Percentiles rank a stretch among this genome's conserved stretches.
Conservation (phyloP, 2,113 vertebrate genomes). For the Labeo rohita region DNA sequence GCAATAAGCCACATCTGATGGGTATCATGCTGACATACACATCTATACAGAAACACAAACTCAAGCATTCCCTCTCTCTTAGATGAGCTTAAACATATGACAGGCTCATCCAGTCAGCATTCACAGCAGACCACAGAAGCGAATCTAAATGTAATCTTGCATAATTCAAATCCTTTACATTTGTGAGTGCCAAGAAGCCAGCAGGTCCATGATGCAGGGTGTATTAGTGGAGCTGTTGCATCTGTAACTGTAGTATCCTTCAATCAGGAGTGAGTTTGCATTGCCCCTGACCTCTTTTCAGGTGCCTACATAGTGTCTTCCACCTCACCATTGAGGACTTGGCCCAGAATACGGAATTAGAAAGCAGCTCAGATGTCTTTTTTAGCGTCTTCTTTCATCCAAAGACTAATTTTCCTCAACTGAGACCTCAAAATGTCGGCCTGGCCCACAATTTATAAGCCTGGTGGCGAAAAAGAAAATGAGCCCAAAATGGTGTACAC, state of each 20-base stretch:
- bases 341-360: conserved; percentile 55
- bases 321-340: conserved; percentile 45
- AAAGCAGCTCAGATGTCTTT: conserved; percentile 47
- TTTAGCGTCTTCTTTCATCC: conserved; percentile 40
- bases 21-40: background rate
- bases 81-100: background rate
- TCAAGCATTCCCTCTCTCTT: background rate
- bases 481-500: conserved; percentile 24
- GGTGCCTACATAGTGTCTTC: conserved; percentile 15
- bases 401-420: conserved; percentile 49
- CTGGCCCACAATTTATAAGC: conserved; percentile 47
- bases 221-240: background rate
- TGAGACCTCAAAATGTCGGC: conserved; percentile 53
- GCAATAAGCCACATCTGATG: background rate
- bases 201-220: background rate
- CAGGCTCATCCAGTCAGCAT: background rate
- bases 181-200: background rate
- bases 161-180: conserved; percentile 2
- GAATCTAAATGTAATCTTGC: conserved; percentile 37
- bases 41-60: conserved; percentile 11
- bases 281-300: conserved; percentile 51
- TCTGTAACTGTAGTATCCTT: background rate
- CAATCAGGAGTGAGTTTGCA: conserved; percentile 35
- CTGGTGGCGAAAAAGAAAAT: conserved; percentile 5
- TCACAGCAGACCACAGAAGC: background rate